These are phyloP conservation scores for Platyrinchus mystaceus DNA, from an alignment of 2,797 vertebrate genomes.

Conservation along the genomic window DNA sequence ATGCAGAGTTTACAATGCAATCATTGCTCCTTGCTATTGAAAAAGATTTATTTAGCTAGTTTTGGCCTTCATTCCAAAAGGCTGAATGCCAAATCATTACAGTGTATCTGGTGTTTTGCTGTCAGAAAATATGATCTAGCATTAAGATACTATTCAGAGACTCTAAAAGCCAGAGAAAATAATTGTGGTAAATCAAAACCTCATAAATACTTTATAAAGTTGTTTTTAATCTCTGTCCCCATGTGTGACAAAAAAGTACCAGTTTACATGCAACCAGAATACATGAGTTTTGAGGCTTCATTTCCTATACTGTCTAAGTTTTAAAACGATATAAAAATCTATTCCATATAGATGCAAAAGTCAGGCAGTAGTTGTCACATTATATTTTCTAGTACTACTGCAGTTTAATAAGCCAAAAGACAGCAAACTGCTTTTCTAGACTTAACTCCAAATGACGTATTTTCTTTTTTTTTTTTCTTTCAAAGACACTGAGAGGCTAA, in stretches of 20 bases:
- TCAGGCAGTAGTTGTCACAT: constrained; percentile 46
- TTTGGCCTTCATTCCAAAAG: constrained; percentile 63
- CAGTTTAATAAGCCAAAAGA: constrained; percentile 55
- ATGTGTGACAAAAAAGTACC: constrained; percentile 66
- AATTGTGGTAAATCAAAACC: constrained; percentile 69
- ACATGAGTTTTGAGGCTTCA: constrained; percentile 39
- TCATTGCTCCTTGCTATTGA: constrained; percentile 60
- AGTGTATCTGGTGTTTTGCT: constrained; percentile 70
- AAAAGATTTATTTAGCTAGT: constrained; percentile 68
- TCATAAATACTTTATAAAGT: constrained; percentile 68
- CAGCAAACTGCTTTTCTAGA: constrained; percentile 25
- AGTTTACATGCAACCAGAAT: constrained; percentile 41
- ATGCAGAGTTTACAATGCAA: constrained; percentile 65
- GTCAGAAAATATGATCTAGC: constrained; percentile 72
- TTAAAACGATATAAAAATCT: constrained; percentile 49
- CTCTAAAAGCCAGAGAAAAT: constrained; percentile 63
- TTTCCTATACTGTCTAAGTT: constrained; percentile 39
- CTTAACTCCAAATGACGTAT: background rate
- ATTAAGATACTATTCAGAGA: constrained; percentile 61
- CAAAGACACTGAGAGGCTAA: background rate
- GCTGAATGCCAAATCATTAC: constrained; percentile 68
- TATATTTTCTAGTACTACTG: constrained; percentile 53
- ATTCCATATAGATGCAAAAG: constrained; percentile 16
- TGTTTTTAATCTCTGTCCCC: constrained; percentile 58
- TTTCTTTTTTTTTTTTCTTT: background rate